A percentile compares a stretch with the other conserved stretches of the same genome.
phyloP scores from a whole-genome alignment of 2,113 vertebrate genomes.

The Elachura formosa region DNA sequence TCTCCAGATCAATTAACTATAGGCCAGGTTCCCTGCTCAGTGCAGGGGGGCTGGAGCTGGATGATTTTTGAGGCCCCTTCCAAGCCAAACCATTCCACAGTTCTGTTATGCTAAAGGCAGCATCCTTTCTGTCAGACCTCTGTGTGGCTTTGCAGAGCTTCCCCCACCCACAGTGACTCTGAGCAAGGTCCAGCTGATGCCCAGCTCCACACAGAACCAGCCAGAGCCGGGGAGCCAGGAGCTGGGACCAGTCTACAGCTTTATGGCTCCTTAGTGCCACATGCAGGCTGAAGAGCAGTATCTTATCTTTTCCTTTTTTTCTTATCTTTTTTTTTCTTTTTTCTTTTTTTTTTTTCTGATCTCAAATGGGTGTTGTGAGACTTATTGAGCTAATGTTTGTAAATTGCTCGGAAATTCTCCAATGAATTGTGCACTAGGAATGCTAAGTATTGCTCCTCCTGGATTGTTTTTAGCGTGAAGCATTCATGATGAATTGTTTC shows the following conservation, averaged over 20 bases:
- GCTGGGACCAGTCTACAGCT: neutral
- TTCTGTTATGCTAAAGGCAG: neutral
- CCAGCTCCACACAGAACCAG: neutral
- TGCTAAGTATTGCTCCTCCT: conserved; percentile 28
- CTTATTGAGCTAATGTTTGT: conserved; percentile 55
- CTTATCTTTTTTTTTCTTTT: neutral
- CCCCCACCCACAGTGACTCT: neutral
- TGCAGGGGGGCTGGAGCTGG: neutral
- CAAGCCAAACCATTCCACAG: neutral
- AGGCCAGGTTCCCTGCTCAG: neutral
- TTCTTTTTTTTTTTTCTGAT: neutral
- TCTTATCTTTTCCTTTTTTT: neutral
- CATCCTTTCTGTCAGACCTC: neutral
- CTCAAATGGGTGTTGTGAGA: conserved; percentile 41
- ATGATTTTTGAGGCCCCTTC: neutral
- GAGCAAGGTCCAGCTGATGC: neutral
- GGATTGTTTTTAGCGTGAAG: conserved; percentile 35
- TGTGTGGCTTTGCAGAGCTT: neutral
- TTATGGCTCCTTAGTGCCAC: neutral
- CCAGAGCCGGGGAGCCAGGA: neutral
- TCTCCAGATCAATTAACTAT: neutral
- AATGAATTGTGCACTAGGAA: conserved; percentile 39
- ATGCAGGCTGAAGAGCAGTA: neutral
- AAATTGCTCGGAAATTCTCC: conserved; percentile 56
- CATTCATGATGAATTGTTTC: conserved; percentile 20